A percentile compares a stretch with the other conserved stretches of the same genome.
phyloP scores from a whole-genome alignment of 1,140 invertebrate species.

The Nasonia giraulti region DNA sequence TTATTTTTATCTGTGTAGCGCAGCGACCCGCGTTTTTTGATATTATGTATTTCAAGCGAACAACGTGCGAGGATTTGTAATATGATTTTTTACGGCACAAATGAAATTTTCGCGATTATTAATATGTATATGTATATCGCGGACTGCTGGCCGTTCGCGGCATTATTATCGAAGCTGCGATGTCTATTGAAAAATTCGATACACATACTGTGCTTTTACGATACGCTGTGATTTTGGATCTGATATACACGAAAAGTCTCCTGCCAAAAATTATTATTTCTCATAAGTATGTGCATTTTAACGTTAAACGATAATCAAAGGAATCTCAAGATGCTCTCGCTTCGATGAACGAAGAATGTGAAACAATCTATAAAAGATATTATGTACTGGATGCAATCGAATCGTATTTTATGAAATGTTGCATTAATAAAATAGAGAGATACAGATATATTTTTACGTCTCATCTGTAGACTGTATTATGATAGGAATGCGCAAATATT shows the following conservation, averaged over 20 bases:
- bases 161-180: not conserved
- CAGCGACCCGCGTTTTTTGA: not conserved
- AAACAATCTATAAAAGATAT: not conserved
- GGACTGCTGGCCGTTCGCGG: slow-evolving; percentile 3
- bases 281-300: not conserved
- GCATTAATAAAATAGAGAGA: not conserved
- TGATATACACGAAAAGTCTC: not conserved
- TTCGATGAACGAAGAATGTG: not conserved
- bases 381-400: not conserved
- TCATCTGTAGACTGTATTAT: not conserved
- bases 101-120: not conserved
- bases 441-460: slow-evolving; percentile 38
- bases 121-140: not conserved
- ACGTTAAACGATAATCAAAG: not conserved
- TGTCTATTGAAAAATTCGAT: not conserved
- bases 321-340: slow-evolving; percentile 12
- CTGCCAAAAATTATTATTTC: not conserved
- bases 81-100: not conserved
- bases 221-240: not conserved
- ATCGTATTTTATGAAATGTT: not conserved
- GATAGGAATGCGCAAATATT: not conserved
- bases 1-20: not conserved
- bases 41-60: not conserved
- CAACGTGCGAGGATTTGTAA: not conserved
- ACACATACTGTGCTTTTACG: not conserved